Conservation (phyloP, 2,113 vertebrate genomes). For the Nycticorax nycticorax region DNA sequence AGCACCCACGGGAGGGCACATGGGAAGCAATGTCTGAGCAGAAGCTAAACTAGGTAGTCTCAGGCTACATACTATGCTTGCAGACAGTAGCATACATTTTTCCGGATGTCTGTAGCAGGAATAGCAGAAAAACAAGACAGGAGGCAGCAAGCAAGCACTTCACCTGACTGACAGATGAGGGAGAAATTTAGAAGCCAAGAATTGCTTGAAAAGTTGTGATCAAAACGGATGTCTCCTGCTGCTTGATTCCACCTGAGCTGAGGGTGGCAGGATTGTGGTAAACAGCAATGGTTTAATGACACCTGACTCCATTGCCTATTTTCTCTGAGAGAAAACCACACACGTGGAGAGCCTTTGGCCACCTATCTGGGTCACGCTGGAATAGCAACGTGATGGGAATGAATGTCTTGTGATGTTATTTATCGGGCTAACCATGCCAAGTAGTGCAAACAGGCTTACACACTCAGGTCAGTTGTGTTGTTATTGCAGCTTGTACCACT, state of each 20-base stretch:
- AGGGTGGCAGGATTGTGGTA: not conserved
- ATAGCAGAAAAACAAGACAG: not conserved
- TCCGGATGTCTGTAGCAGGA: not conserved
- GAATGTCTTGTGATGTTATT: not conserved
- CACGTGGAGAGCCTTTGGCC: not conserved
- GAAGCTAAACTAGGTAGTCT: not conserved
- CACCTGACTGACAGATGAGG: not conserved
- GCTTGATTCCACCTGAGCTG: not conserved
- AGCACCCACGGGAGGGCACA: fast-evolving
- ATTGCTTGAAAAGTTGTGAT: not conserved
- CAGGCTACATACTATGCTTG: not conserved
- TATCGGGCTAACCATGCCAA: not conserved
- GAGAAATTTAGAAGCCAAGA: not conserved
- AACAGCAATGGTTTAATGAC: not conserved
- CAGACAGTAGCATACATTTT: not conserved
- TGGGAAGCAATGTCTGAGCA: not conserved
- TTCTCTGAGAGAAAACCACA: not conserved
- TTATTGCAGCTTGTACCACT: not conserved
- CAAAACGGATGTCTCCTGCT: not conserved
- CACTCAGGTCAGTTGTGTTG: not conserved
- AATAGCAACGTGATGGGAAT: not conserved
- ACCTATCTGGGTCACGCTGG: not conserved
- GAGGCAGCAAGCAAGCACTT: not conserved
- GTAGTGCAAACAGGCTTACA: slow-evolving; percentile 6
- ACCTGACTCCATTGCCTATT: not conserved